phyloP scores from a whole-genome alignment of 1,140 invertebrate species.

The Orchesella cincta region DNA sequence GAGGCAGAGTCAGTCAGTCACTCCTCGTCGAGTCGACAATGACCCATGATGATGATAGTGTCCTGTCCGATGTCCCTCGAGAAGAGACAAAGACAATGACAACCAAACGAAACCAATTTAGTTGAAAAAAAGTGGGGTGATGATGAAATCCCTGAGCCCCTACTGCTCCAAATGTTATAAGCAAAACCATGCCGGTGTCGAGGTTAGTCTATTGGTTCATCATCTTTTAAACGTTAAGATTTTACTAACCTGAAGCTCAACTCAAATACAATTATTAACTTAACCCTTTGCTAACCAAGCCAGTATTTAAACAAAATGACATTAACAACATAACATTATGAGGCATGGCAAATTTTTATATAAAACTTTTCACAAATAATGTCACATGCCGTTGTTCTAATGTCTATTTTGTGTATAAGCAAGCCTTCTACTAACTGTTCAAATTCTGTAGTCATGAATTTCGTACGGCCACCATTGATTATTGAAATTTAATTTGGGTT shows the following conservation, averaged over 20 bases:
- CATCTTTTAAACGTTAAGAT: neutral
- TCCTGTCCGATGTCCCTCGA: no score
- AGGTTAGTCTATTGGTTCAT: slow-evolving; percentile 12
- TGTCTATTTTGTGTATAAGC: no score
- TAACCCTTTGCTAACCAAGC: neutral
- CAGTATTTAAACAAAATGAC: neutral
- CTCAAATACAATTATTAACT: neutral
- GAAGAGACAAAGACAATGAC: neutral
- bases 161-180: neutral
- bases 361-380: no score
- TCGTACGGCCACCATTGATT: neutral
- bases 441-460: no score
- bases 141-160: neutral
- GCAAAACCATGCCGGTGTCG: slow-evolving; percentile 1
- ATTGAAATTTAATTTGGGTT: neutral
- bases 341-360: neutral
- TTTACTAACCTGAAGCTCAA: neutral
- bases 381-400: no score
- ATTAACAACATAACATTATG: neutral
- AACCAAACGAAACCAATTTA: neutral
- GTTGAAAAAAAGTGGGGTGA: neutral
- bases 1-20: no score
- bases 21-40: no score
- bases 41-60: no score
- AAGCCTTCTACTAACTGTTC: no score